Base-by-base conservation (phyloP, 2,113 vertebrate genomes). In the Symphodus melops region DNA sequence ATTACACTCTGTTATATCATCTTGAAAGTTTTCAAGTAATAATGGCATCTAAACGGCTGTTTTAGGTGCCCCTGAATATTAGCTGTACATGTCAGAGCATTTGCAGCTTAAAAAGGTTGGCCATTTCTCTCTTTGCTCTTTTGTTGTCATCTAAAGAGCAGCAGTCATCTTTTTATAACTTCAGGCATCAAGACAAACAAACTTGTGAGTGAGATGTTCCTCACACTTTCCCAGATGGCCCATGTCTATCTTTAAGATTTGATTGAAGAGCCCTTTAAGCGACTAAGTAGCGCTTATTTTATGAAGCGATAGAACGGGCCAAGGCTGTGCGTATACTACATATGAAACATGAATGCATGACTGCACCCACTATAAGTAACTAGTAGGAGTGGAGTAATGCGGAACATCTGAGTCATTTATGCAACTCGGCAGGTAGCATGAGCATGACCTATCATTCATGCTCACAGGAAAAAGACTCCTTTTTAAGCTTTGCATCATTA, bases 181-280 rank as follows among this genome's bases (percentile, higher is more conserved):
- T 63, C n/a, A 59, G 46, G 21, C 14, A 37, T 25, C 48, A 68
- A 76, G 57, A 51, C 16, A 56, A 42, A 55, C 57, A 49, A 37
- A 3, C 52, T 75, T 36, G 36, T 53, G 36, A 82, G 68, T 63
- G 66, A 82, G 73, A 56, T 58, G 56, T 37, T 76, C 25, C 63
- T 80, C 66, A 71, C 63, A 68, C 75, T 63, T 87, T 33, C 44
- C 72, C 78, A 75, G 69, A 75, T 63, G 74, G 52, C 25, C 65
- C 3, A 25, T 4, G 37, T 80, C 70, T 73, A 39, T 72, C 74
- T 79, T 72, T 85, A 77, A 70, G 66, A 46, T 71, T 64, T 66
- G 12, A 49, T 4, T 72, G 53, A 78, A 61, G 58, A 75, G 42
- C 54, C 19, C 57, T 70, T 78, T 25, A 55, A 52, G 59, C 25